Base-by-base conservation (phyloP, 2,888 invertebrate species). In the Lasioglossum marginatum region DNA sequence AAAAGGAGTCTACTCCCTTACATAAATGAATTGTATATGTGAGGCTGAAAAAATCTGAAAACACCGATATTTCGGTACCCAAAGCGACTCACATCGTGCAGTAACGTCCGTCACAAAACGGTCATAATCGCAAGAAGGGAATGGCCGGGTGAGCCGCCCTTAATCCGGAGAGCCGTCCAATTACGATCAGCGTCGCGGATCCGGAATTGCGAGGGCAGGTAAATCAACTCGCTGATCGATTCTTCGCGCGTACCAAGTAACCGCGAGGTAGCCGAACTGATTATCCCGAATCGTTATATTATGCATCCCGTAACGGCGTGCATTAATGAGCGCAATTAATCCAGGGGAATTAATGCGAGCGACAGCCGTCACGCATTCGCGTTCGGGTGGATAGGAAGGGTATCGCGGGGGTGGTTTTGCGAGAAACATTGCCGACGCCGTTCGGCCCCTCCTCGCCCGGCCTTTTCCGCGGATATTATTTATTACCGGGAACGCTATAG, bases 281-380 rank as follows among this genome's bases (percentile, higher is more conserved):
- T 79, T 81, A 80, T 78, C 72, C 52, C 66, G 68, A 45, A 85
- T 81, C 76, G 77, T 75, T 60, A 57, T 34, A 74, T 81, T 76
- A 60, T 81, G 71, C 73, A n/a, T n/a, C n/a, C 77, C 73, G 68
- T 68, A 88, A 52, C 63, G 77, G 34, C 74, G 70, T 78, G 88
- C 90, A 92, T 92, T 93, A 93, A 93, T 91, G 92, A 92, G 86
- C 81, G 83, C 88, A 88, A 93, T 92, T 92, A 92, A 93, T 92
- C 84, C 87, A 80, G 83, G 45, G 82, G 89, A 90, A 92, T 93
- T 92, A 91, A 92, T 93, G 91, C 87, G 86, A 81, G 82, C 90
- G 90, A 85, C 85, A 90, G 89, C 83, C 90, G 89, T 92, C 90
- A 89, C 88, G 79, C 68, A 81, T 77, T 78, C 85, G 85, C 76